A percentile compares a stretch with the other conserved stretches of the same genome.
Evolutionary conservation across 1,140 invertebrate species (phyloP).

Genomic region (Mya arenaria): DNA sequence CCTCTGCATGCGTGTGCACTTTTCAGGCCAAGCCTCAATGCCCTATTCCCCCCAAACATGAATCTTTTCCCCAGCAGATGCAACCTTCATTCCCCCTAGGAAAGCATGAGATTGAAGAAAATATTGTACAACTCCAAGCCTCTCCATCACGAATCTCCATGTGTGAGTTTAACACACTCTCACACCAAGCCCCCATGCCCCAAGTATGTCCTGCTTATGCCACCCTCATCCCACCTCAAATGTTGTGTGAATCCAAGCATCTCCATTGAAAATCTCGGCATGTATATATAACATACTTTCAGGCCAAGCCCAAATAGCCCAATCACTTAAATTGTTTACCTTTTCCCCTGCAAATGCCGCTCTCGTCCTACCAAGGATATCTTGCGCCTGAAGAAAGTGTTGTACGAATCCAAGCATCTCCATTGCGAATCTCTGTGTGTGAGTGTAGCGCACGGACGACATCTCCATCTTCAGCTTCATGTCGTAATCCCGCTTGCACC

Average conservation of each 20-base stretch:
- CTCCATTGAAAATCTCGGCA: too few species aligned
- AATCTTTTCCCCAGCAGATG: conserved; percentile 79
- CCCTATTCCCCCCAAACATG: too few species aligned
- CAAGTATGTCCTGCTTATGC: conserved; percentile 80
- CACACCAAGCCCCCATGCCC: conserved; percentile 89
- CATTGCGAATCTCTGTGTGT: conserved; percentile 95
- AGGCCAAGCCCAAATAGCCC: too few species aligned
- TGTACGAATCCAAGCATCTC: conserved; percentile 93
- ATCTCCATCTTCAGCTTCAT: conserved; percentile 86
- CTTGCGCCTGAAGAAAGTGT: conserved; percentile 92
- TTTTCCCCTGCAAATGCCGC: conserved; percentile 79
- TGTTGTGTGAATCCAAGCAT: too few species aligned
- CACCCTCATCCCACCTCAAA: conserved; percentile 79
- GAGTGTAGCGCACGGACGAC: conserved; percentile 91
- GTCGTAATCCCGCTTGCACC: conserved; percentile 85
- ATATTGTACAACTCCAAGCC: too few species aligned
- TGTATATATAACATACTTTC: too few species aligned
- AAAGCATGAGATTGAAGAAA: too few species aligned
- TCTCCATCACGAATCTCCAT: too few species aligned
- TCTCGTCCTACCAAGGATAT: conserved; percentile 85
- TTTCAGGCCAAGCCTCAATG: too few species aligned
- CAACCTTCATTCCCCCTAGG: too few species aligned
- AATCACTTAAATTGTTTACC: conserved; percentile 69
- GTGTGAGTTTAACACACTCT: too few species aligned
- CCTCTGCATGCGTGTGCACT: too few species aligned